Evolutionary conservation across 2,797 vertebrate genomes (phyloP), one percentile per base, ranked within the genome.

Genomic region (Chaetodon trifasciatus): DNA sequence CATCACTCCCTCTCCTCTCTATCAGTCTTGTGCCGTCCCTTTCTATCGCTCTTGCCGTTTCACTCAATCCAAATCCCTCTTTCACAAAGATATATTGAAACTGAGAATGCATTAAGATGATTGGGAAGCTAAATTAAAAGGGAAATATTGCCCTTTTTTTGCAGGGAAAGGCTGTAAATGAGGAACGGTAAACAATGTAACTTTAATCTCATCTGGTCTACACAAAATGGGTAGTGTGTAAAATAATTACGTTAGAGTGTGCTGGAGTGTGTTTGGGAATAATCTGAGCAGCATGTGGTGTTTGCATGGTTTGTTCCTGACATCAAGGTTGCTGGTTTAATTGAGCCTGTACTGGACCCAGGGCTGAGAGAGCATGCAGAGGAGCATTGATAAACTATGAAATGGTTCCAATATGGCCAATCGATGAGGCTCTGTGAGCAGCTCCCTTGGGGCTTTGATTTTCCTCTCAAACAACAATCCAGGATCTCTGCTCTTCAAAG

Each of bases 351-450:
- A 56, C 90, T 87, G 88, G 85, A 90, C 81, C 82, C 69, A 69
- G 85, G 83, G 88, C 90, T 88, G 87, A 86, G 90, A 85, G 88
- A 91, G 89, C 89, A 86, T 79, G 88, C 86, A 86, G 91, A 92
- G 84, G 87, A 93, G 81, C 90, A 96, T 95, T 75, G 92, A 96
- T 94, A 93, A 95, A 92, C 93, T 92, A 95, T 95, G 93, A 95
- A 94, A 94, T 93, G 86, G 90, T 95, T 95, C 91, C 92, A 94
- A 95, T 94, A 93, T 89, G 76, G 87, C 81, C 76, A 62, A 89
- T 95, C 94, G 70, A 93, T 94, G 85, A 56, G 73, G 94, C 93
- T 95, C 95, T 94, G 92, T 91, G 89, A 92, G 86, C 89, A 62
- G 82, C 66, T 93, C 94, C 88, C 90, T 46, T 16, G 87, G 84